Percentiles rank a stretch among this genome's conserved stretches.
Evolutionary conservation across 2,797 vertebrate species (phyloP).

Genomic region (Lepidocolaptes lacrymiger): DNA sequence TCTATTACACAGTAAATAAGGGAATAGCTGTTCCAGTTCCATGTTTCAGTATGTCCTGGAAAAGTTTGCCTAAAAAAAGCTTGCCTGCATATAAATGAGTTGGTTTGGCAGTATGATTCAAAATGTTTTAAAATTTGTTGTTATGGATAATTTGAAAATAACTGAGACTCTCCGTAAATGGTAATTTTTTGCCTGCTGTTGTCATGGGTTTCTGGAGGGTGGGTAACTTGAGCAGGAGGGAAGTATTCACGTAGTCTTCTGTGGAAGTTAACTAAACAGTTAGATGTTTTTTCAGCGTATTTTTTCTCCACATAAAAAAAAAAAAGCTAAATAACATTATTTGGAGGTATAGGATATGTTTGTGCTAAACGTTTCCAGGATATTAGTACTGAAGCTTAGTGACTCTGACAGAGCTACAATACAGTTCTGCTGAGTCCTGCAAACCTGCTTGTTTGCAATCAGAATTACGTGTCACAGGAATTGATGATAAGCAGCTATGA

Average conservation of each 20-base stretch:
- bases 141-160: neutral
- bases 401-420: neutral
- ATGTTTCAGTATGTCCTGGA: neutral
- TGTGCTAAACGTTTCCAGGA: neutral
- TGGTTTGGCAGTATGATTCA: neutral
- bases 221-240: neutral
- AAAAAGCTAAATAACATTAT: neutral
- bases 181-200: neutral
- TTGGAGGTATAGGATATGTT: neutral
- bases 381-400: neutral
- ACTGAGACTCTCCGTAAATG: neutral
- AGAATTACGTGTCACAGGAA: neutral
- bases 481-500: neutral
- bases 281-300: neutral
- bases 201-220: neutral
- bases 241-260: neutral
- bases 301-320: neutral
- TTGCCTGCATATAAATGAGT: neutral
- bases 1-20: slow-evolving; percentile 16
- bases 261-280: neutral
- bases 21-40: neutral
- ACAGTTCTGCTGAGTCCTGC: neutral
- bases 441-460: neutral
- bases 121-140: neutral
- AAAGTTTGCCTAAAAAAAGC: slow-evolving; percentile 8